Evolutionary conservation across 2,113 vertebrate genomes (phyloP).

Genomic region (Pantherophis guttatus): DNA sequence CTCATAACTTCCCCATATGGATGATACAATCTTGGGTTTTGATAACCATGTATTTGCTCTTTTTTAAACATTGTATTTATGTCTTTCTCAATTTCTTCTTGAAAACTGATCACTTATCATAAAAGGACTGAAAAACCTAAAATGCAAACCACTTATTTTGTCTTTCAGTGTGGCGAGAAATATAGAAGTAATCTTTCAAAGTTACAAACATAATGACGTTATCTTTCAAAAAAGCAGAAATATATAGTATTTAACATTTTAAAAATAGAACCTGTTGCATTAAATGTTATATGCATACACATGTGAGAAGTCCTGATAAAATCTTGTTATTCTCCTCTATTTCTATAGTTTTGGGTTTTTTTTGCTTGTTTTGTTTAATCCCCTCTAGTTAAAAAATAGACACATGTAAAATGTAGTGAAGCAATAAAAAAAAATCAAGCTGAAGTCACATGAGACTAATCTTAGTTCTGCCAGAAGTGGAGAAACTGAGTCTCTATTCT

Average conservation of each 20-base stretch:
- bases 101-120: background rate
- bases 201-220: background rate
- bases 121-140: background rate
- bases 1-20: background rate
- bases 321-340: background rate
- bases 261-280: background rate
- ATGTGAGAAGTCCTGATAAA: background rate
- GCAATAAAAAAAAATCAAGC: background rate
- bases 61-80: background rate
- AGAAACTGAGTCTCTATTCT: background rate
- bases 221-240: background rate
- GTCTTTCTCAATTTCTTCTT: background rate
- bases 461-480: background rate
- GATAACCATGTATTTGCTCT: background rate
- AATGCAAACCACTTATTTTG: background rate
- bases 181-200: background rate
- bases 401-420: background rate
- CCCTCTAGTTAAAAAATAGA: background rate
- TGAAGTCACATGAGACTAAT: background rate
- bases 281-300: background rate
- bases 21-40: background rate
- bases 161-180: background rate
- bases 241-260: background rate
- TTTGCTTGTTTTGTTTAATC: background rate
- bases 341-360: background rate